Percentiles rank a stretch among this genome's conserved stretches.
These are phyloP conservation scores for Cotesia vestalis DNA, from an alignment of 1,140 invertebrate genomes.

Conservation along the genomic window DNA sequence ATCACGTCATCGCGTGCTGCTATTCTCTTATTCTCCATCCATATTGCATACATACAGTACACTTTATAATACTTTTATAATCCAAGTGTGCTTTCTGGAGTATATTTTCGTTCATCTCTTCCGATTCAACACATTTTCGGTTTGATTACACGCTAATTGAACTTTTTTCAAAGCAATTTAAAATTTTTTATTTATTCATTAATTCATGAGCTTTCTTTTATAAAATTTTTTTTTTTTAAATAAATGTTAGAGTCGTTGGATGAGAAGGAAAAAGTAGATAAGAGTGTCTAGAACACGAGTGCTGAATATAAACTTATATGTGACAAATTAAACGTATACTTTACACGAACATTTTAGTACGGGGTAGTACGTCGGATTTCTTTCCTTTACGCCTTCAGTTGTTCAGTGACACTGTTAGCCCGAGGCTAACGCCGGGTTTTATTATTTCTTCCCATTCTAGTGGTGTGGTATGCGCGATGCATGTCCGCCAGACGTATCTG, in stretches of 20 bases:
- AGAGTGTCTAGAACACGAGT: neutral
- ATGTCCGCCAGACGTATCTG: conserved; percentile 27
- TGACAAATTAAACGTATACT: conserved; percentile 37
- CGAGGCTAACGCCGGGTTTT: conserved; percentile 34
- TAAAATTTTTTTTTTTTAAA: neutral
- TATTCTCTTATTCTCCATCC: conserved; percentile 23
- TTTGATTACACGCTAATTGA: no score
- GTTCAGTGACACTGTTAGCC: conserved; percentile 29
- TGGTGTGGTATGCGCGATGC: neutral
- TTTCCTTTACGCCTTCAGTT: conserved; percentile 17
- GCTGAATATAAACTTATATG: conserved; percentile 35
- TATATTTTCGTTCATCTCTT: no score
- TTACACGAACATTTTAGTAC: conserved; percentile 14
- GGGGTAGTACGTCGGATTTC: neutral
- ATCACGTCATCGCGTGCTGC: conserved; percentile 57
- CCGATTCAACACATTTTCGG: no score
- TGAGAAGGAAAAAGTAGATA: neutral
- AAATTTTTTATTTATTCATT: no score
- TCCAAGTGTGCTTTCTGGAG: neutral
- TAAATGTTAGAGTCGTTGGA: neutral
- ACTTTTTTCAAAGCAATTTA: no score
- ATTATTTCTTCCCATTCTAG: conserved; percentile 36
- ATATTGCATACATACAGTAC: neutral
- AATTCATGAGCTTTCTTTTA: neutral
- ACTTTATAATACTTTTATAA: neutral